Conservation (phyloP, 2,797 vertebrate species). For the Lophura swinhoii region DNA sequence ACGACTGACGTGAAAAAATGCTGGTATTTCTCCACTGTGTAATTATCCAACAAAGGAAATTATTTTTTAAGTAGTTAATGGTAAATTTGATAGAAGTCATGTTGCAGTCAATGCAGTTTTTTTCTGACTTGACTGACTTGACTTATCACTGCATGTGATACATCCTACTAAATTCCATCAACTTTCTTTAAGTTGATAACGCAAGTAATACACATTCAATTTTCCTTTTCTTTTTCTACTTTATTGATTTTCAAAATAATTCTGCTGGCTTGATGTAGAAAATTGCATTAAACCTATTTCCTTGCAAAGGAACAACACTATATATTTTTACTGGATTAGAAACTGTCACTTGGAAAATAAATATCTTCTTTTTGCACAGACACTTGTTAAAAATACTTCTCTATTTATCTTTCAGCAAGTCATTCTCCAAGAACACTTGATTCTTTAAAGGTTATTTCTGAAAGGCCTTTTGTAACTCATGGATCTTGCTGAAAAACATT, state of each 20-base stretch:
- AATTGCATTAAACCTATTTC: background rate
- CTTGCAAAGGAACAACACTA: background rate
- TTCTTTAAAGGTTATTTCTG: background rate
- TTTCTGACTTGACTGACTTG: background rate
- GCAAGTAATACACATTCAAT: background rate
- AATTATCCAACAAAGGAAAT: background rate
- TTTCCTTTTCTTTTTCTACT: background rate
- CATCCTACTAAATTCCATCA: background rate
- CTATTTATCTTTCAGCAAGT: constrained; percentile 49
- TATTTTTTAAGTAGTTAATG: background rate
- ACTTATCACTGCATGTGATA: background rate
- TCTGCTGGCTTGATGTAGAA: background rate
- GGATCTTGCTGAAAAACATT: constrained; percentile 36
- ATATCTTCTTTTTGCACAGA: constrained; percentile 1
- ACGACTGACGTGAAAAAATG: background rate
- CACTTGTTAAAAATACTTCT: constrained; percentile 19
- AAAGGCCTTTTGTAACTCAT: background rate
- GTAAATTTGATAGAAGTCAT: background rate
- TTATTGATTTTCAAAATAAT: background rate
- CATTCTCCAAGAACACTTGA: background rate
- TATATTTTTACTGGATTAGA: constrained; percentile 8
- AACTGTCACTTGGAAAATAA: constrained; percentile 23
- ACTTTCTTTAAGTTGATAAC: background rate
- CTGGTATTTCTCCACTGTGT: background rate
- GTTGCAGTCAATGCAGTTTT: background rate